These are phyloP conservation scores for Apostichopus japonicus DNA, from an alignment of 35 echinoderm and acorn worm species.

Conservation along the genomic window DNA sequence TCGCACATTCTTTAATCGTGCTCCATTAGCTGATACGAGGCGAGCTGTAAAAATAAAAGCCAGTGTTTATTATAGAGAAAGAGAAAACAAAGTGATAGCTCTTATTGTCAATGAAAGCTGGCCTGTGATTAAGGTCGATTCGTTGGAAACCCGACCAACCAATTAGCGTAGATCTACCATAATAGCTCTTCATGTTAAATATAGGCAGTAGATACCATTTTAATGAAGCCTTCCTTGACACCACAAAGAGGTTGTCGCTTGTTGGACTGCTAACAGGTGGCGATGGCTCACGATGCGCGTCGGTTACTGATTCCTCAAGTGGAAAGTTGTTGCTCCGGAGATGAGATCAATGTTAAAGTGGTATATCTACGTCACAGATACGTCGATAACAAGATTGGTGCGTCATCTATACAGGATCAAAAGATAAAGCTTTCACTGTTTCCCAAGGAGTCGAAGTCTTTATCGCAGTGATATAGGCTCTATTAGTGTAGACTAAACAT, in stretches of 20 bases:
- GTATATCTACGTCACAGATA: background rate
- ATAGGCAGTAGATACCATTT: constrained; percentile 18
- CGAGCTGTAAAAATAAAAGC: constrained; percentile 25
- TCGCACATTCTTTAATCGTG: constrained; percentile 1
- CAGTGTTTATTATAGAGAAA: background rate
- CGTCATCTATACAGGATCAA: no score
- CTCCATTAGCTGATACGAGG: background rate
- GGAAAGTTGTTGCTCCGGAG: constrained; percentile 40
- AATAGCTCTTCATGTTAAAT: constrained; percentile 32
- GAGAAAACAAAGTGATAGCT: constrained; percentile 35
- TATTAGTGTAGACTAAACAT: no score
- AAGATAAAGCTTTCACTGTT: no score
- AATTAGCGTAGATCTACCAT: constrained; percentile 11
- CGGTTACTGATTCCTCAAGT: constrained; percentile 37
- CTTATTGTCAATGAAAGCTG: constrained; percentile 31
- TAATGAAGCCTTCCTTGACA: constrained; percentile 11
- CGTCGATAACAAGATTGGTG: no score
- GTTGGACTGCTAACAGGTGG: constrained; percentile 39
- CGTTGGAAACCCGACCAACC: background rate
- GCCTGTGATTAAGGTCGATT: background rate
- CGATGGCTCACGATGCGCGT: constrained; percentile 8
- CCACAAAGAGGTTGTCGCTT: background rate
- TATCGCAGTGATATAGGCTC: no score
- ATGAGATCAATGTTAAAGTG: background rate
- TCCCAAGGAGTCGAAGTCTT: no score